Base-by-base conservation (phyloP, 2,797 vertebrate genomes). In the Sebastiscus albofasciatus region DNA sequence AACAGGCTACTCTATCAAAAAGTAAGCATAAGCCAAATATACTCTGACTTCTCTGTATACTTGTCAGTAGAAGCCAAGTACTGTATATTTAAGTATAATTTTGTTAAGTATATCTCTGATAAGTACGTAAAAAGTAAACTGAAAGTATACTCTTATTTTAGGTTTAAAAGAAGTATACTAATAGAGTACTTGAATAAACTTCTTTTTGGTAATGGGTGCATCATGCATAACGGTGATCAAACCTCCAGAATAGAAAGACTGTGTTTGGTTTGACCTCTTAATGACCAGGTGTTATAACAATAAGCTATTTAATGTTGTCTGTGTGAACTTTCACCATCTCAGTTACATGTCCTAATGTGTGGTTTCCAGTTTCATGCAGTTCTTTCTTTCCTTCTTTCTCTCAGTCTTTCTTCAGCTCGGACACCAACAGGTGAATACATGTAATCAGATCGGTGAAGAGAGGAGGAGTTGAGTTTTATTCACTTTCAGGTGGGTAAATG, bases 331-430 rank as follows among this genome's bases (percentile, higher is more conserved):
- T 74, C 58, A 20, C 77, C 16, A 2, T 88, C 64, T 87, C 75
- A 46, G 54, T 70, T 75, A 75, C 46, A 70, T 36, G 20, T 58
- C n/a, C 42, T 58, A 72, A 84, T 76, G 72, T 65, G 61, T 42
- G 77, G 90, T 90, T 75, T 93, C 61, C 31, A 72, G 60, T 93
- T 93, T 86, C 89, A 74, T n/a, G 52, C 20, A 20, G n/a, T 75
- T 76, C 42, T 77, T 75, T 77, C 39, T 75, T 34, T 52, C 10
- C 18, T 27, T 61, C 24, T 76, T 79, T 75, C 61, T 75, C 8
- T 36, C 49, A 54, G 61, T 29, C 33, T 76, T 77, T 86, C 7
- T 56, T 55, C 58, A 36, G 42, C 26, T 27, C 12, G 2, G 26
- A 65, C 29, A 52, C 34, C 18, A 59, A 27, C 24, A 34, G 61